These are phyloP conservation scores for Caenorhabditis brenneri DNA, from an alignment of 1,140 invertebrate species.

Conservation along the genomic window DNA sequence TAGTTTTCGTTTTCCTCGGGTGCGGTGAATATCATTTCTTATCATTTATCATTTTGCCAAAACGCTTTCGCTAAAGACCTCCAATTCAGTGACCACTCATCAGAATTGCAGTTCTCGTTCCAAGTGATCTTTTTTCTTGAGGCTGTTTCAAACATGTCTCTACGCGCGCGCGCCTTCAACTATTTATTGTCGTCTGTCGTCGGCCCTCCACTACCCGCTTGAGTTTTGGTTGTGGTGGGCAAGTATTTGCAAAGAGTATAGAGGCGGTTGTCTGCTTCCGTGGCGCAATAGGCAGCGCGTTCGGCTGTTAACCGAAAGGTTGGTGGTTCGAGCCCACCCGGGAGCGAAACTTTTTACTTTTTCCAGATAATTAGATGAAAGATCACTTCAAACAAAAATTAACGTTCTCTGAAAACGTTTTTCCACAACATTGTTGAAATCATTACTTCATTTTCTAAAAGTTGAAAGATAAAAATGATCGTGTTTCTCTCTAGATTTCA, in stretches of 20 bases:
- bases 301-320: slow-evolving; percentile 60
- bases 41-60: too few relatives aligned
- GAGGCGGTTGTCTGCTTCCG: neutral
- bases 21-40: neutral
- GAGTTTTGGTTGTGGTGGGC: neutral
- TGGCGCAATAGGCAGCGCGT: slow-evolving; percentile 45
- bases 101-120: neutral
- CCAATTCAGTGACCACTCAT: neutral
- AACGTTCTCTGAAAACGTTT: too few relatives aligned
- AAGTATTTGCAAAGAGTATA: neutral
- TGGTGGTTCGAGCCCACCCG: slow-evolving; percentile 60
- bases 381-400: too few relatives aligned
- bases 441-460: too few relatives aligned
- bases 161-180: neutral
- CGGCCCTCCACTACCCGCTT: neutral
- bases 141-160: too few relatives aligned
- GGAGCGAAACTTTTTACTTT: slow-evolving; percentile 39
- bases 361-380: too few relatives aligned
- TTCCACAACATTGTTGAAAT: too few relatives aligned
- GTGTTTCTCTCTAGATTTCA: too few relatives aligned
- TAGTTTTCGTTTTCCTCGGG: neutral
- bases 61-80: neutral
- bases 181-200: neutral
- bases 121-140: neutral
- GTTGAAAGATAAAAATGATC: too few relatives aligned